Percentiles rank a stretch among this genome's conserved stretches.
These are phyloP conservation scores for Priocnemis perturbator DNA, from an alignment of 2,888 invertebrate genomes.

Conservation along the genomic window DNA sequence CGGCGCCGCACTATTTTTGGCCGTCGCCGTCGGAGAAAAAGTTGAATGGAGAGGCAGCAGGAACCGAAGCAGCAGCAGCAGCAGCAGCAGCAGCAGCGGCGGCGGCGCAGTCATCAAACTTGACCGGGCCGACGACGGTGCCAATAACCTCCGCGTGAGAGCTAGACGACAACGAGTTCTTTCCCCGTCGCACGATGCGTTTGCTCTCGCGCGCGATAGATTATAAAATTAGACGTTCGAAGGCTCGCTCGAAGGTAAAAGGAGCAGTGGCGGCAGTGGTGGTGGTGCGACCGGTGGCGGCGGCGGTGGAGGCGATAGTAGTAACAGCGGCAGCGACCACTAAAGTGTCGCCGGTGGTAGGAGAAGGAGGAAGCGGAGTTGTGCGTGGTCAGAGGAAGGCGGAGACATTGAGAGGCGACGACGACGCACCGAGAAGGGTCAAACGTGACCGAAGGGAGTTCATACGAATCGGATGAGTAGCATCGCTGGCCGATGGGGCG, in stretches of 20 bases:
- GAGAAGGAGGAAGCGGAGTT: slow-evolving; percentile 1
- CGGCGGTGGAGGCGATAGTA: slow-evolving; percentile 21
- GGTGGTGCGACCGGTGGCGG: slow-evolving; percentile 2
- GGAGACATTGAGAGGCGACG: not conserved
- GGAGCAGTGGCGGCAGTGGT: slow-evolving; percentile 36
- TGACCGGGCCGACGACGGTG: slow-evolving; percentile 55
- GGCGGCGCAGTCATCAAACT: slow-evolving; percentile 59
- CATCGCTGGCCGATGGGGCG: not conserved
- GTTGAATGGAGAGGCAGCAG: slow-evolving; percentile 49
- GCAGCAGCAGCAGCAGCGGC: no score
- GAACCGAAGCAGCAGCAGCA: no score
- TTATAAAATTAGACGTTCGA: slow-evolving; percentile 67
- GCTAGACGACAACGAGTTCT: slow-evolving; percentile 36
- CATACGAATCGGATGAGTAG: not conserved
- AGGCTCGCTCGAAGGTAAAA: slow-evolving; percentile 58
- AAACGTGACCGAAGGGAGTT: not conserved
- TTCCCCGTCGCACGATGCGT: slow-evolving; percentile 61
- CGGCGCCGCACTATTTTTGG: slow-evolving; percentile 13
- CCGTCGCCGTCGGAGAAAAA: slow-evolving; percentile 19
- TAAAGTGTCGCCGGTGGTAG: not conserved
- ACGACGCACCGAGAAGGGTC: not conserved
- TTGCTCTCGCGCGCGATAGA: slow-evolving; percentile 66
- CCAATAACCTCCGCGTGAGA: slow-evolving; percentile 61
- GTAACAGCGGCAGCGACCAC: slow-evolving; percentile 13
- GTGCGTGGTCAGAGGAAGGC: slow-evolving; percentile 1